Base-by-base conservation (phyloP, 2,113 vertebrate species). In the Triplophysa tibetana region DNA sequence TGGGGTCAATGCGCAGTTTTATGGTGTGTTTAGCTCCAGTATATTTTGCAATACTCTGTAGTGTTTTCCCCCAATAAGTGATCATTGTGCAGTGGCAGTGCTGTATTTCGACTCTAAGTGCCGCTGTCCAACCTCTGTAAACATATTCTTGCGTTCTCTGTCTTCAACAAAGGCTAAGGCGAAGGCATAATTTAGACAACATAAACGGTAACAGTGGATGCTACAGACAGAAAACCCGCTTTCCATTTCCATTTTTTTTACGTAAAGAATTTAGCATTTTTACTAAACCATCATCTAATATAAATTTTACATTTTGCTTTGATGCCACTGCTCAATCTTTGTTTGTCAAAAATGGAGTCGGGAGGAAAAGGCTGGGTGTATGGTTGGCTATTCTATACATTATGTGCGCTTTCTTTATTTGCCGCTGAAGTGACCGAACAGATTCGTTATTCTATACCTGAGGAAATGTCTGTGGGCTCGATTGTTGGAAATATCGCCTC, bases 51-150 rank as follows among this genome's bases (percentile, higher is more conserved):
- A 13, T 76, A 10, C 16, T 58, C 14, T 6, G 21, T 5, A 23
- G 1, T 14, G 5, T 69, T 45, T 48, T 13, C 9, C 33, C 33
- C 5, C 33, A 17, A 14, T n/a, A 41, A 26, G 13, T 16, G 2
- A 13, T 26, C 1, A 92, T 91, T 82, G 14, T 94, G 93, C 81
- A 29, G 26, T 29, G 26, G 26, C 26, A 93, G 48, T 94, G 84
- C 89, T 80, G 14, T 29, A 61, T 89, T 82, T 80, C n/a, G 84
- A 89, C 94, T 83, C 91, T 93, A 90, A 88, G 93, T 80, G 93
- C 90, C 92, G 91, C 95, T 95, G 93, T 94, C 92, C 89, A 86
- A 85, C 89, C 62, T 74, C 82, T 84, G 50, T 54, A 75, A 50
- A 19, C n/a, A 38, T 38, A 1, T 7, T 65, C 81, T 73, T 21